Percentiles rank a stretch among this genome's conserved stretches.
phyloP scores from a whole-genome alignment of 2,113 vertebrate genomes.

The Gavia stellata region DNA sequence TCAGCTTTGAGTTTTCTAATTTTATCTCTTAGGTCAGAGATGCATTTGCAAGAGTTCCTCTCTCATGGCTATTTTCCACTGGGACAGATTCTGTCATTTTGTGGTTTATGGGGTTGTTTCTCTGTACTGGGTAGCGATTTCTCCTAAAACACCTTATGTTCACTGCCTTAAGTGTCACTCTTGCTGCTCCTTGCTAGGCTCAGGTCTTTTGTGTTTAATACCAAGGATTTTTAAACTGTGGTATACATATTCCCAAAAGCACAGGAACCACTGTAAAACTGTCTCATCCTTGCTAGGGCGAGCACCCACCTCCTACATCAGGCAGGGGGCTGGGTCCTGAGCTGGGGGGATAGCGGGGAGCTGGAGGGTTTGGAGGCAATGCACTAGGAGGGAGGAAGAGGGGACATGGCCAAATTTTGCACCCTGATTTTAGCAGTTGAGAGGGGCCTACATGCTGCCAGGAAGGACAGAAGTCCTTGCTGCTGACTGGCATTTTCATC shows the following conservation, averaged over 20 bases:
- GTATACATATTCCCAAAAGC: neutral
- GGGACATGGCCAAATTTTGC: neutral
- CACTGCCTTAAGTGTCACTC: neutral
- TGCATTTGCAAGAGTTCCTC: neutral
- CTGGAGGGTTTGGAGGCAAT: neutral
- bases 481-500: neutral
- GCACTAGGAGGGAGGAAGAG: neutral
- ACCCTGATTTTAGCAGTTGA: neutral
- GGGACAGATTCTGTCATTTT: neutral
- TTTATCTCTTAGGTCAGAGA: slow-evolving; percentile 16
- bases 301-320: neutral
- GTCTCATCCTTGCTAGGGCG: neutral
- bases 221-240: neutral
- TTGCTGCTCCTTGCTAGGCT: neutral
- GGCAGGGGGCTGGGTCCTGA: neutral
- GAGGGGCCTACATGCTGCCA: neutral
- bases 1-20: neutral
- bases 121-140: neutral
- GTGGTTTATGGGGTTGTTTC: neutral
- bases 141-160: neutral
- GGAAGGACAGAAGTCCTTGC: neutral
- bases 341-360: neutral
- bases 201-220: neutral
- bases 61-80: neutral
- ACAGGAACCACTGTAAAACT: neutral